Evolutionary conservation across 1,140 invertebrate species (phyloP).

Genomic region (Teleopsis dalmanni): DNA sequence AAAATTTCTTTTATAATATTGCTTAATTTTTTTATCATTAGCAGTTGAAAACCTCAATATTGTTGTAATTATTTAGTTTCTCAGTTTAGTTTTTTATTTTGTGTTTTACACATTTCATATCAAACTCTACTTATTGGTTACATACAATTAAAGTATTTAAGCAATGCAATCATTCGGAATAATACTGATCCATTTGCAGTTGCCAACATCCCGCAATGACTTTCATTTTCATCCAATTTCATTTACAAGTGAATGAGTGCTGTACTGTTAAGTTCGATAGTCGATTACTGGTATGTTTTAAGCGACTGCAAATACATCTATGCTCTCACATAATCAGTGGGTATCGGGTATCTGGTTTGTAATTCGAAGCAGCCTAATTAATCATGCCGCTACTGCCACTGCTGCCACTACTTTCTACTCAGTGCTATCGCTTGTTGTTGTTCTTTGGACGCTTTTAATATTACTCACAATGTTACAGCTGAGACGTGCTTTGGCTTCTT

Average conservation of each 20-base stretch:
- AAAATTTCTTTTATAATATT: no score
- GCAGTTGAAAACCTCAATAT: no score
- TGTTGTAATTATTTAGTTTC: no score
- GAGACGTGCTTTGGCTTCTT: slow-evolving; percentile 8
- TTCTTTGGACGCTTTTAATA: slow-evolving; percentile 5
- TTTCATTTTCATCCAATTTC: no score
- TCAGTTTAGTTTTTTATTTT: no score
- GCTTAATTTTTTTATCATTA: no score
- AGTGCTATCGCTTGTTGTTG: no score
- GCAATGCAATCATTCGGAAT: slow-evolving; percentile 5
- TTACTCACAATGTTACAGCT: slow-evolving; percentile 9
- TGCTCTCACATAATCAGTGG: not conserved
- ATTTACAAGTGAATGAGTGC: not conserved
- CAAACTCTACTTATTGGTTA: no score
- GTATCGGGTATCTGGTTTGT: not conserved
- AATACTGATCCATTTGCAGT: not conserved
- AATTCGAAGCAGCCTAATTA: slow-evolving; percentile 2
- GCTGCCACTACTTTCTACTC: no score
- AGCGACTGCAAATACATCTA: not conserved
- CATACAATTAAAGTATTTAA: slow-evolving; percentile 2
- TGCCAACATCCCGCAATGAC: no score
- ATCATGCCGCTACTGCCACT: slow-evolving; percentile 7
- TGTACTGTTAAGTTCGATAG: not conserved
- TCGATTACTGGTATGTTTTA: not conserved
- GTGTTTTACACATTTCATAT: no score